Evolutionary conservation across 2,797 vertebrate genomes (phyloP), one percentile per base, ranked within the genome.

Genomic region (Silurus lanzhouensis): DNA sequence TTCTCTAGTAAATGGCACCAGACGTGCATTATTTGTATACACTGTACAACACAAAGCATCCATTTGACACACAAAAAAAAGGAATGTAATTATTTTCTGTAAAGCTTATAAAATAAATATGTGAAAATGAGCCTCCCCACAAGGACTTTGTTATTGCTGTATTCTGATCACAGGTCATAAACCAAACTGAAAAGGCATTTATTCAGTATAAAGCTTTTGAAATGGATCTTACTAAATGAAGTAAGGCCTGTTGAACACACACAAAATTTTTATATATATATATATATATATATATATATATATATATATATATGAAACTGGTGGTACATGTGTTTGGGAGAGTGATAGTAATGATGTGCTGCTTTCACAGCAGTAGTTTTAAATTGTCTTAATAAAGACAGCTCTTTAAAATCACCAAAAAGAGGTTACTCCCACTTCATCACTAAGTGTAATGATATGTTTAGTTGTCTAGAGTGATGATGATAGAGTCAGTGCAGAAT

Each of bases 61-160:
- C 10, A 57, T 80, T 44, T 22, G 52, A 48, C 25, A 25, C 78
- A 17, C 72, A 83, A 84, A 46, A 13, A 13, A 55, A 75, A 17
- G 61, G 7, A 71, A 46, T 87, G 48, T 87, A 68, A 83, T 89
- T 44, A 14, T 67, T 85, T 75, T 82, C 61, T 75, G 67, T 81
- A 22, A 87, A n/a, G 55, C 57, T 82, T 83, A 78, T 55, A 84
- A 88, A 90, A 90, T 89, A 91, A 89, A 91, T 89, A 90, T 86
- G 9, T 84, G 60, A 82, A 61, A 60, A 84, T 38, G 25, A 48
- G 13, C 71, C 61, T 84, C 61, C 25, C 6, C 25, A 20, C 1
- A 77, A 20, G 67, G 58, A 20, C 15, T 67, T 70, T 67, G 22
- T 84, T 20, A 48, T 55, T 15, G 75, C 55, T 8, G 22, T 57